phyloP scores from a whole-genome alignment of 2,888 invertebrate species.

The Blera fallax region DNA sequence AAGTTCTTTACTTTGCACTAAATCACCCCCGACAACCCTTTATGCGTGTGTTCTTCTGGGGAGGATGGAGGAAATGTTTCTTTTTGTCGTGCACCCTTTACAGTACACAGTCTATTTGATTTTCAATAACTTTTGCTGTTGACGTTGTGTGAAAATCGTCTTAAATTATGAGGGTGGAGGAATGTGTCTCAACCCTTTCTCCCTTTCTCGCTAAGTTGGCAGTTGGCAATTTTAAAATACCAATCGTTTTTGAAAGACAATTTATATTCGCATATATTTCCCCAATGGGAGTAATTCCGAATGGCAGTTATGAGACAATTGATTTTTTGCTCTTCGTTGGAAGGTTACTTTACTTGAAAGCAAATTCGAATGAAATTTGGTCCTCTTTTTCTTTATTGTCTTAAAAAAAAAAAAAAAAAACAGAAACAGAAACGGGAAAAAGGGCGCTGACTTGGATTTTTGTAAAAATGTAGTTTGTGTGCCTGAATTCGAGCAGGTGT shows the following conservation, averaged over 20 bases:
- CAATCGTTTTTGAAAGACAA: conserved; percentile 71
- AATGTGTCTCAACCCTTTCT: conserved; percentile 66
- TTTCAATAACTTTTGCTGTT: conserved; percentile 70
- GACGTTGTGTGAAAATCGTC: conserved; percentile 72
- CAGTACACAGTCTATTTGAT: conserved; percentile 60
- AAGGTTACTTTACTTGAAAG: not conserved
- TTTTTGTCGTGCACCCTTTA: conserved; percentile 42
- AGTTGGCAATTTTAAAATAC: conserved; percentile 70
- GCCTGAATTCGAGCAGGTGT: too few relatives aligned
- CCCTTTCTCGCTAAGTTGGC: conserved; percentile 37
- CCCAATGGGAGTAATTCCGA: conserved; percentile 68
- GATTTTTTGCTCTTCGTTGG: conserved; percentile 34
- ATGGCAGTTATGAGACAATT: conserved; percentile 70
- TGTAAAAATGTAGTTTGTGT: not conserved
- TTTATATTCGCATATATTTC: conserved; percentile 70
- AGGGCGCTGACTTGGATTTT: not conserved
- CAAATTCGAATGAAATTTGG: conserved; percentile 54
- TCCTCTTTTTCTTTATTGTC: conserved; percentile 22
- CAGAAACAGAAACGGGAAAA: not conserved
- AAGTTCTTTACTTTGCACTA: conserved; percentile 70
- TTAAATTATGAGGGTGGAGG: conserved; percentile 70
- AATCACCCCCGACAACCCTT: conserved; percentile 72
- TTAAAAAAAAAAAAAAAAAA: conserved; percentile 29
- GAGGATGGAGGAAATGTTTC: conserved; percentile 16
- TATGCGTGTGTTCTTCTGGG: not conserved